Percentiles rank a stretch among this genome's conserved stretches.
Conservation (phyloP, 2,888 invertebrate species). For the Teleogryllus oceanicus region DNA sequence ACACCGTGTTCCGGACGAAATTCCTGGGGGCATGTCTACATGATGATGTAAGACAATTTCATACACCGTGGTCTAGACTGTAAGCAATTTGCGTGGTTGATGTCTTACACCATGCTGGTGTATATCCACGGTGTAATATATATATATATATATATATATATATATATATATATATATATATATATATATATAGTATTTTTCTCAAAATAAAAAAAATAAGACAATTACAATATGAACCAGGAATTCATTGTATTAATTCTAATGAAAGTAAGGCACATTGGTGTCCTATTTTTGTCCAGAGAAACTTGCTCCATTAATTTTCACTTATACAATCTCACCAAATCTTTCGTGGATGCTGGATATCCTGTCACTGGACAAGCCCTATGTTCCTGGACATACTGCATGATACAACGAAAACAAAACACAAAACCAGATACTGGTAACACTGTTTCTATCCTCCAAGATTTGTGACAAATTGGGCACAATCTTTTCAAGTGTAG, state of each 20-base stretch:
- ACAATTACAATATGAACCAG: constrained; percentile 1
- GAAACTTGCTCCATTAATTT: neutral
- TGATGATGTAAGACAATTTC: no score
- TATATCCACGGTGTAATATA: no score
- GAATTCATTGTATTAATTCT: no score
- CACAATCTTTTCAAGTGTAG: constrained; percentile 56
- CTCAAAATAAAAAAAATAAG: no score
- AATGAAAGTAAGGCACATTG: neutral
- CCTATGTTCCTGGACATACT: constrained; percentile 58
- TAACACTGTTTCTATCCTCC: constrained; percentile 72
- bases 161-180: no score
- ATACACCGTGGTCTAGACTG: no score
- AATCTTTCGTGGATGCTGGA: constrained; percentile 63
- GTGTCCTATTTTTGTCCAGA: neutral
- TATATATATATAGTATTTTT: no score
- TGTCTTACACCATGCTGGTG: no score
- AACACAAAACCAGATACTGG: constrained; percentile 80
- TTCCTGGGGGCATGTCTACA: no score
- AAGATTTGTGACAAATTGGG: constrained; percentile 69
- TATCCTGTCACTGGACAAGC: constrained; percentile 74
- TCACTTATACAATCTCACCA: constrained; percentile 62
- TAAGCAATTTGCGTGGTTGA: no score
- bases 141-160: no score
- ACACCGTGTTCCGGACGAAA: no score
- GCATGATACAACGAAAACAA: constrained; percentile 81